A percentile compares a stretch with the other conserved stretches of the same genome.
These are phyloP conservation scores for Tetramorium bicarinatum DNA, from an alignment of 2,888 invertebrate species.

Conservation along the genomic window DNA sequence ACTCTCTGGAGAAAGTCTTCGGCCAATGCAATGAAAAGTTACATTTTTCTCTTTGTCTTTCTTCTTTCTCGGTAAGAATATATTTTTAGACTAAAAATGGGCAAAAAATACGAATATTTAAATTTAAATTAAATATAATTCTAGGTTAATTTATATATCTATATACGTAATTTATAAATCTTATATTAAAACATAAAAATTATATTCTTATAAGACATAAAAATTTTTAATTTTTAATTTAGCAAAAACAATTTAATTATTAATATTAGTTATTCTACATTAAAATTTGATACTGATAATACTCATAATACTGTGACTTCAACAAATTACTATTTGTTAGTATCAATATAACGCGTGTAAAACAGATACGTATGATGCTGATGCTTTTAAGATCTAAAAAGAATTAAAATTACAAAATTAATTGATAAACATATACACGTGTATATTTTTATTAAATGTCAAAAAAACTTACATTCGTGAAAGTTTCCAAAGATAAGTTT, in stretches of 20 bases:
- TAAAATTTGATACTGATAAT: background rate
- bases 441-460: background rate
- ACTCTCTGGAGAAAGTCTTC: background rate
- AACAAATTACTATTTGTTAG: background rate
- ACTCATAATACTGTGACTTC: background rate
- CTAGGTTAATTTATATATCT: too few species aligned
- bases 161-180: background rate
- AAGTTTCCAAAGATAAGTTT: slow-evolving; percentile 60
- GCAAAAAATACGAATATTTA: background rate
- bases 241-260: background rate
- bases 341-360: slow-evolving; percentile 45
- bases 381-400: slow-evolving; percentile 61
- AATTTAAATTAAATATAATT: slow-evolving; percentile 19
- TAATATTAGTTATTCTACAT: background rate
- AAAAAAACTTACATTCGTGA: slow-evolving; percentile 31
- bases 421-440: background rate
- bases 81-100: background rate
- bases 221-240: background rate
- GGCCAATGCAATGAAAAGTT: background rate
- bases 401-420: background rate
- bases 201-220: background rate
- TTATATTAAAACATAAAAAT: background rate
- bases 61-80: background rate
- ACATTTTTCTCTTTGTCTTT: background rate
- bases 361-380: slow-evolving; percentile 60